A percentile compares a stretch with the other conserved stretches of the same genome.
Evolutionary conservation across 2,888 invertebrate genomes (phyloP).

Genomic region (Invenusta paracnida): DNA sequence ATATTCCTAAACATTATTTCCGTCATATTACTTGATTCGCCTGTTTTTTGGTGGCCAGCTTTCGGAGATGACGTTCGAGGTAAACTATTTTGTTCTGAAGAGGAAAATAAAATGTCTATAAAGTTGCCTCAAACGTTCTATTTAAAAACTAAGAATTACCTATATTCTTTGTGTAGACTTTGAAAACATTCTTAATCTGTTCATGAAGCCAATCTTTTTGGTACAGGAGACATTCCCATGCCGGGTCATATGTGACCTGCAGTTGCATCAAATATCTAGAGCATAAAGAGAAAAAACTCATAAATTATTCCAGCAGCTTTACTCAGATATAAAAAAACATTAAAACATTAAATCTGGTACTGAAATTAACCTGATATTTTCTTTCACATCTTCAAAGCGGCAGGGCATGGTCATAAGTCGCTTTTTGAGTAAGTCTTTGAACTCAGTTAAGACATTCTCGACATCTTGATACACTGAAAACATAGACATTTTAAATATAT

Average conservation of each 20-base stretch:
- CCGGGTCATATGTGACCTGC: slow-evolving; percentile 75
- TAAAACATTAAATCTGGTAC: too few species aligned
- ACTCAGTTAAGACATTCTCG: slow-evolving; percentile 76
- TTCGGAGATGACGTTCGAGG: neutral
- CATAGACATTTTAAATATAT: neutral
- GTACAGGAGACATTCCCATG: slow-evolving; percentile 86
- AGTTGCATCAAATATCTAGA: slow-evolving; percentile 56
- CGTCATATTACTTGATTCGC: neutral
- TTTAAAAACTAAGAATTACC: neutral
- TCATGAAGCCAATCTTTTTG: slow-evolving; percentile 74
- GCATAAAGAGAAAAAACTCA: neutral
- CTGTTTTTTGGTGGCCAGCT: neutral
- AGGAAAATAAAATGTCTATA: neutral
- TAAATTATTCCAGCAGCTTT: too few species aligned
- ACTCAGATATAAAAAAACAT: too few species aligned
- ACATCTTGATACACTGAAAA: slow-evolving; percentile 76
- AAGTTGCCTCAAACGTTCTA: neutral
- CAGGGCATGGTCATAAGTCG: slow-evolving; percentile 84
- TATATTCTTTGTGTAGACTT: neutral
- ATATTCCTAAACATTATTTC: too few species aligned
- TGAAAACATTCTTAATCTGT: slow-evolving; percentile 64
- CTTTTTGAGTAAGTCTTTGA: slow-evolving; percentile 74
- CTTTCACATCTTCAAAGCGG: slow-evolving; percentile 86
- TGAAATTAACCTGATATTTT: slow-evolving; percentile 83
- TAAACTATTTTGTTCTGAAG: neutral